A percentile compares a stretch with the other conserved stretches of the same genome.
Evolutionary conservation across 2,888 invertebrate genomes (phyloP).

Genomic region (Automeris io): DNA sequence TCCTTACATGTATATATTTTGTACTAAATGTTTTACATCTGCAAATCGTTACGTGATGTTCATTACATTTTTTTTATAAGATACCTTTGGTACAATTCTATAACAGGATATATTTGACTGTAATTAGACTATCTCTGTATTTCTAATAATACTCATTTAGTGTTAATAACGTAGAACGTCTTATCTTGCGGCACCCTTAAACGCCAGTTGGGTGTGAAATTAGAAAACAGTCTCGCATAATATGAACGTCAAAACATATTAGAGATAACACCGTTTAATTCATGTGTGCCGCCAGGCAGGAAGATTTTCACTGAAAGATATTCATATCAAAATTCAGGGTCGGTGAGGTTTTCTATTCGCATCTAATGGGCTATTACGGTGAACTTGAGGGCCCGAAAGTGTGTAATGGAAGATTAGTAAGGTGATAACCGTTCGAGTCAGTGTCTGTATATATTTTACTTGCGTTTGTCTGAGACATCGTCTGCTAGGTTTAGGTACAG

Average conservation of each 20-base stretch:
- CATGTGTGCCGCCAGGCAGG: not conserved
- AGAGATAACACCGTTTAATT: conserved; percentile 21
- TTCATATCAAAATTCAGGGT: not conserved
- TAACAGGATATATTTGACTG: no score
- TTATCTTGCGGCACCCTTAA: conserved; percentile 17
- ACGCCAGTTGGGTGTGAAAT: conserved; percentile 40
- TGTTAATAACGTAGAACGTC: no score
- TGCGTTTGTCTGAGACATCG: conserved; percentile 53
- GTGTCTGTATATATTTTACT: conserved; percentile 44
- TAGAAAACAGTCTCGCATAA: conserved; percentile 38
- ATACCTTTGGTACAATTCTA: no score
- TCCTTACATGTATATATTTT: no score
- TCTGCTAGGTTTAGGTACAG: conserved; percentile 48
- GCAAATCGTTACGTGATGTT: no score
- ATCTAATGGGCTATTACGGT: not conserved
- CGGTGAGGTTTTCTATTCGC: not conserved
- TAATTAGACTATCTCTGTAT: no score
- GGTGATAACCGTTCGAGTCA: not conserved
- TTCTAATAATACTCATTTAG: no score
- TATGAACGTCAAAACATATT: conserved; percentile 27
- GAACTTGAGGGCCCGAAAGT: not conserved
- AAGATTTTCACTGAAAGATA: not conserved
- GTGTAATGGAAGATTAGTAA: conserved; percentile 1
- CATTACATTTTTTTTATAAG: no score
- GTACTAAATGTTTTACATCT: no score